Evolutionary conservation across 2,113 vertebrate genomes (phyloP).

Genomic region (Colius striatus): DNA sequence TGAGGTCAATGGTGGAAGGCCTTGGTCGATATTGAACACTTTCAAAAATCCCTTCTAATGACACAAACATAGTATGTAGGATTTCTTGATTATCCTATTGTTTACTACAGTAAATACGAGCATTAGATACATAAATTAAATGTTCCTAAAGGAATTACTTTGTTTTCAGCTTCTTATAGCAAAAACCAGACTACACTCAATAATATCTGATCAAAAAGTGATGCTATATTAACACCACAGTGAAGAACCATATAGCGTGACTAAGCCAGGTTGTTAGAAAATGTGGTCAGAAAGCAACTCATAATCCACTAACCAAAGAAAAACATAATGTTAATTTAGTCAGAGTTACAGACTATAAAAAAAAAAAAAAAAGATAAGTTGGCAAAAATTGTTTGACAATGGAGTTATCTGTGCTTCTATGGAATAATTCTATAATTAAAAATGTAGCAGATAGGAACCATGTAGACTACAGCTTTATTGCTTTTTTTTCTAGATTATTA

Average conservation of each 20-base stretch:
- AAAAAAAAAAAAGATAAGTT: background rate
- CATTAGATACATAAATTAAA: background rate
- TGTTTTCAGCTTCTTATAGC: background rate
- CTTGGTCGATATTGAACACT: background rate
- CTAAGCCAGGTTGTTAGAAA: background rate
- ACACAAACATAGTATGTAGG: fast-evolving
- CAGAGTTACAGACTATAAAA: background rate
- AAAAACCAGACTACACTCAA: background rate
- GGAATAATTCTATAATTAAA: background rate
- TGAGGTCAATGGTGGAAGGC: background rate
- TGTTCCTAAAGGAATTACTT: background rate
- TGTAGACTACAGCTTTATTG: background rate
- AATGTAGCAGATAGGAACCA: background rate
- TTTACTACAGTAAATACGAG: background rate
- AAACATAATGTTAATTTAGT: background rate
- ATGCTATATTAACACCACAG: background rate
- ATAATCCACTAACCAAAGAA: background rate
- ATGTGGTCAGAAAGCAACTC: background rate
- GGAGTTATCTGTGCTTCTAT: background rate
- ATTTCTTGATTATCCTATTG: background rate
- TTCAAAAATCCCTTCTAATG: background rate
- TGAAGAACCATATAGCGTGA: background rate
- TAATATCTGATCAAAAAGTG: background rate
- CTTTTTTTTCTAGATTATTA: background rate
- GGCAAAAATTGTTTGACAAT: background rate